Percentiles rank a stretch among this genome's conserved stretches.
Conservation (phyloP, 2,113 vertebrate genomes). For the Prinia subflava region DNA sequence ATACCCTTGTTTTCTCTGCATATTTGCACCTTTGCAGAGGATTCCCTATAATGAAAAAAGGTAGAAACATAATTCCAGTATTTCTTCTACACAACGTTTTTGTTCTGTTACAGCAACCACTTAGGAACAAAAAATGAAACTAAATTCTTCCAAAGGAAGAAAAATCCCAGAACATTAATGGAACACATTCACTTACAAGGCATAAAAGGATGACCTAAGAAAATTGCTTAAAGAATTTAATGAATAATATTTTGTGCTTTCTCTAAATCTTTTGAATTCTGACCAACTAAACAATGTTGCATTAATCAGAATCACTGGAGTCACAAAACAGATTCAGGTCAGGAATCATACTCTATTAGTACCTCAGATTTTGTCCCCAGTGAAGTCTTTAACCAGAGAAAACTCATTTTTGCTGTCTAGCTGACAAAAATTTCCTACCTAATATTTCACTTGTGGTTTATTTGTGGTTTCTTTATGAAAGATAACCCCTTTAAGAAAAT, state of each 20-base stretch:
- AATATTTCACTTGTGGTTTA: not conserved
- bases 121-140: not conserved
- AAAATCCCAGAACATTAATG: not conserved
- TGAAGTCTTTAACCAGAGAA: not conserved
- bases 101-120: not conserved
- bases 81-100: not conserved
- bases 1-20: not conserved
- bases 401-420: not conserved
- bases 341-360: not conserved
- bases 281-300: not conserved
- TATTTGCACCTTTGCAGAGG: not conserved
- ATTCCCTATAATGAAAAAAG: not conserved
- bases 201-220: not conserved
- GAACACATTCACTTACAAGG: not conserved
- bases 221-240: not conserved
- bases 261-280: not conserved
- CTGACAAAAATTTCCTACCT: not conserved
- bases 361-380: not conserved
- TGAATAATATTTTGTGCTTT: not conserved
- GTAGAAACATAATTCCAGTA: not conserved
- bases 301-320: not conserved
- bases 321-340: not conserved
- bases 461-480: not conserved
- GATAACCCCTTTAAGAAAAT: not conserved
- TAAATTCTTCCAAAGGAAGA: not conserved